phyloP scores from a whole-genome alignment of 2,113 vertebrate genomes.

The Dicaeum eximium region DNA sequence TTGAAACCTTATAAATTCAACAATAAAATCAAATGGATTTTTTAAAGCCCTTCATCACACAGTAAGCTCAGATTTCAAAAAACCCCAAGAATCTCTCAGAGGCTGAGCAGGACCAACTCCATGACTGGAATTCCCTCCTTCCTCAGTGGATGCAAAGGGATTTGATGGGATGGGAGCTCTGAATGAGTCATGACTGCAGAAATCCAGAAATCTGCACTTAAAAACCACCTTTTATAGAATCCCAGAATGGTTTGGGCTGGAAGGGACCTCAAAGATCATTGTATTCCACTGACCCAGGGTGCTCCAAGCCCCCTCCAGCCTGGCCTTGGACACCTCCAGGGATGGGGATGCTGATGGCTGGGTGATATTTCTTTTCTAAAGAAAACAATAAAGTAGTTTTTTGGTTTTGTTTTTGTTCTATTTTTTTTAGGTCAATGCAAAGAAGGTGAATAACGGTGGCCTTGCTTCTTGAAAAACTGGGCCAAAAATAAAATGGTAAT shows the following conservation, averaged over 20 bases:
- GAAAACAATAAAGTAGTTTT: background rate
- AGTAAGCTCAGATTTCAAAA: background rate
- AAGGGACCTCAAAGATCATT: background rate
- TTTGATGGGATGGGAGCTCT: background rate
- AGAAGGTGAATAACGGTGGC: background rate
- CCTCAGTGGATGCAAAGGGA: too few species aligned
- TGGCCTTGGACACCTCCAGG: too few species aligned
- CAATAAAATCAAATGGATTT: background rate
- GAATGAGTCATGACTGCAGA: background rate
- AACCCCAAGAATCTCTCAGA: accelerated
- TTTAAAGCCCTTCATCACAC: background rate
- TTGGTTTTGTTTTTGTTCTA: background rate
- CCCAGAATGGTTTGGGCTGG: background rate
- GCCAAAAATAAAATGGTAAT: accelerated
- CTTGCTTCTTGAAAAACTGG: background rate
- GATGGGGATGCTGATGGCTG: background rate
- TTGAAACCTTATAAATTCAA: background rate
- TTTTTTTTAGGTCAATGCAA: background rate
- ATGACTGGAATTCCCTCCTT: too few species aligned
- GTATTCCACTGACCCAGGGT: background rate
- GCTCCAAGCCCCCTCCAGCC: background rate
- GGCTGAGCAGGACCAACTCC: background rate
- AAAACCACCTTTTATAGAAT: background rate
- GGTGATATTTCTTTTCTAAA: background rate
- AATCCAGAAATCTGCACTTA: background rate